Evolutionary conservation across 2,888 invertebrate species (phyloP).

Genomic region (Drosophila mimica): DNA sequence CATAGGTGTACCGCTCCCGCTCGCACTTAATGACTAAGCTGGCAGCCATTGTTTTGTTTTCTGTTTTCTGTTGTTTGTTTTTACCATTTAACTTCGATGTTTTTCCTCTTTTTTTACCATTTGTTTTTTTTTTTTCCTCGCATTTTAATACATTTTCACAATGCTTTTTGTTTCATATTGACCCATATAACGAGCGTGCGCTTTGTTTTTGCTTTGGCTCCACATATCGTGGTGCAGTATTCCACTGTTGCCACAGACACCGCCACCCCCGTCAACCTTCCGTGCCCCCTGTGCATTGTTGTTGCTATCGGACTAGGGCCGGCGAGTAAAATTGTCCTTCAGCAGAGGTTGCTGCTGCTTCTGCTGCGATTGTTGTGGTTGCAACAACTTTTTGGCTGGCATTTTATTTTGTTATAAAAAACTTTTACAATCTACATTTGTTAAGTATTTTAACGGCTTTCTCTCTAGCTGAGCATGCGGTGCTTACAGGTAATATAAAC

Average conservation of each 20-base stretch:
- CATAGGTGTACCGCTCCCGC: slow-evolving; percentile 5
- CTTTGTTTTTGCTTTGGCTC: slow-evolving; percentile 25
- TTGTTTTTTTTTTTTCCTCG: slow-evolving; percentile 16
- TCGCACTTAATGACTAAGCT: slow-evolving; percentile 9
- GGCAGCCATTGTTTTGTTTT: slow-evolving; percentile 19
- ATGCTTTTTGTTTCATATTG: slow-evolving; percentile 72
- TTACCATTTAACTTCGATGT: slow-evolving; percentile 28
- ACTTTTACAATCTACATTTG: slow-evolving; percentile 81
- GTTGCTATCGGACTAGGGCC: slow-evolving; percentile 29
- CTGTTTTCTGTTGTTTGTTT: background rate
- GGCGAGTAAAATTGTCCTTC: slow-evolving; percentile 63
- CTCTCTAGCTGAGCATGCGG: slow-evolving; percentile 43
- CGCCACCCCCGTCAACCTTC: too few relatives aligned
- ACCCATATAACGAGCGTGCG: slow-evolving; percentile 63
- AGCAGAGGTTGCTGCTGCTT: slow-evolving; percentile 44
- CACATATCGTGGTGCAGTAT: slow-evolving; percentile 24
- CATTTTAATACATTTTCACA: slow-evolving; percentile 40
- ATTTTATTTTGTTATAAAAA: slow-evolving; percentile 74
- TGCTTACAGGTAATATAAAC: slow-evolving; percentile 63
- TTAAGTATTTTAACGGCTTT: slow-evolving; percentile 82
- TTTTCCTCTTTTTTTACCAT: background rate
- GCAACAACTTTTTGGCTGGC: slow-evolving; percentile 55
- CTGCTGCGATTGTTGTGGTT: slow-evolving; percentile 36
- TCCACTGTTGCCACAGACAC: slow-evolving; percentile 3
- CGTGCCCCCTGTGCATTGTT: slow-evolving; percentile 1